phyloP scores from a whole-genome alignment of 2,797 vertebrate species.

The Syngnathus rostellatus region DNA sequence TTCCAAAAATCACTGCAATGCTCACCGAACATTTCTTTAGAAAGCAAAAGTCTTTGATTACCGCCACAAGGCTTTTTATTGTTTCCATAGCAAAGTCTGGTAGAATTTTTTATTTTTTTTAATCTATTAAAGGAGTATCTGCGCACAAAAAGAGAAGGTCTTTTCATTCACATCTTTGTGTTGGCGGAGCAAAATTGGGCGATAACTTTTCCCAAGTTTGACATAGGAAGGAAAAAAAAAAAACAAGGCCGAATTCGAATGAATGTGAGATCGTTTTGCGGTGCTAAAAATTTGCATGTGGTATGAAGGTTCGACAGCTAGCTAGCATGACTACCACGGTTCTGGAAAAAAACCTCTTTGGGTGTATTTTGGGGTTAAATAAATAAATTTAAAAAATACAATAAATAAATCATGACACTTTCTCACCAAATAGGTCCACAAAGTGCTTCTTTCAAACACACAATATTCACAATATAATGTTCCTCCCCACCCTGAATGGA shows the following conservation, averaged over 20 bases:
- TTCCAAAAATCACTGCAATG: not conserved
- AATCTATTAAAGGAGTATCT: conserved; percentile 1
- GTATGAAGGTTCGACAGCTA: not conserved
- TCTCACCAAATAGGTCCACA: conserved; percentile 6
- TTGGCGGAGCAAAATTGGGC: not conserved
- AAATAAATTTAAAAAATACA: too few relatives aligned
- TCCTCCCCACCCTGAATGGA: not conserved
- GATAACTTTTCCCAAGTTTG: not conserved
- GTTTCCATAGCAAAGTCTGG: not conserved
- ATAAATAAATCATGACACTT: conserved; percentile 8
- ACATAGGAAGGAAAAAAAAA: not conserved
- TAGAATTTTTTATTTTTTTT: not conserved
- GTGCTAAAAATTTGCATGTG: not conserved
- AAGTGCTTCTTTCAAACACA: not conserved
- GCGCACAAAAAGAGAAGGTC: conserved; percentile 2
- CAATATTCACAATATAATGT: not conserved
- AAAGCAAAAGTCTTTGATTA: not conserved
- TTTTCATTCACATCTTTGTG: not conserved
- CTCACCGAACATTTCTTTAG: not conserved
- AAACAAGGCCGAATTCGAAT: not conserved
- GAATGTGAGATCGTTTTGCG: not conserved
- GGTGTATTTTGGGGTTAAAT: not conserved
- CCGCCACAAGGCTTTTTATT: conserved; percentile 3
- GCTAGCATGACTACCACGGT: not conserved
- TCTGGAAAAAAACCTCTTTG: not conserved